Conservation (phyloP, 2,797 vertebrate genomes). For the Melanotaenia parkinsoni region DNA sequence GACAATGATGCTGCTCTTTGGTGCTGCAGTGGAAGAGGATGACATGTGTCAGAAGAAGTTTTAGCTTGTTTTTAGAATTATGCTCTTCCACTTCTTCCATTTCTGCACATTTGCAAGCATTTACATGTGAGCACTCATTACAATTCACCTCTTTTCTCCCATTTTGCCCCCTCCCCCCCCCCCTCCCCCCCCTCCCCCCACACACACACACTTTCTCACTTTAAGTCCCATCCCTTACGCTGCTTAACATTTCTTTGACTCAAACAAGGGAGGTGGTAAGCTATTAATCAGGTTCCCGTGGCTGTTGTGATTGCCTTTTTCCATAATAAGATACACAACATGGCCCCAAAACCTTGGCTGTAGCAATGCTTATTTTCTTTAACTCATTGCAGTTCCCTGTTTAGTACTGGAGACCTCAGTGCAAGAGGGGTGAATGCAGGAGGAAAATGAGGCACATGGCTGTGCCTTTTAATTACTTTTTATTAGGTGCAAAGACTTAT, state of each 20-base stretch:
- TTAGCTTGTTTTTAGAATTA: constrained; percentile 84
- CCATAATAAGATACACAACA: constrained; percentile 70
- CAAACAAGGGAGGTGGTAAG: constrained; percentile 62
- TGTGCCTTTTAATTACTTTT: constrained; percentile 62
- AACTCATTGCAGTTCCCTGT: constrained; percentile 44
- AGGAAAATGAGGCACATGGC: constrained; percentile 36
- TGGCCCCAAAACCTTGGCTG: constrained; percentile 53
- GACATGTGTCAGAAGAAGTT: constrained; percentile 82
- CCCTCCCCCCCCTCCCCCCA: constrained; percentile 20
- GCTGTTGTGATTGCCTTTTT: constrained; percentile 74
- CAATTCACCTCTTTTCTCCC: constrained; percentile 27
- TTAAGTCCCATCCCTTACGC: constrained; percentile 60
- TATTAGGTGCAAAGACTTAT: constrained; percentile 52
- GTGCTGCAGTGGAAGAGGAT: constrained; percentile 79
- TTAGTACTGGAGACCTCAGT: constrained; percentile 22
- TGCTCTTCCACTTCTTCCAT: constrained; percentile 32
- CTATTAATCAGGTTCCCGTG: constrained; percentile 71
- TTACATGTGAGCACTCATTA: constrained; percentile 12
- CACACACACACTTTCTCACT: constrained; percentile 4
- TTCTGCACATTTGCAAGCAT: constrained; percentile 11
- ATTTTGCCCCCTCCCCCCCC: constrained; percentile 14
- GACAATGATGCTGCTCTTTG: constrained; percentile 81
- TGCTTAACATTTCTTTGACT: constrained; percentile 67
- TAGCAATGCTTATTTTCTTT: constrained; percentile 49
- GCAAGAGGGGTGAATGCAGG: constrained; percentile 15